A percentile compares a stretch with the other conserved stretches of the same genome.
Conservation (phyloP, 92 coral and sea anemone genomes). For the Actinostola sp. region DNA sequence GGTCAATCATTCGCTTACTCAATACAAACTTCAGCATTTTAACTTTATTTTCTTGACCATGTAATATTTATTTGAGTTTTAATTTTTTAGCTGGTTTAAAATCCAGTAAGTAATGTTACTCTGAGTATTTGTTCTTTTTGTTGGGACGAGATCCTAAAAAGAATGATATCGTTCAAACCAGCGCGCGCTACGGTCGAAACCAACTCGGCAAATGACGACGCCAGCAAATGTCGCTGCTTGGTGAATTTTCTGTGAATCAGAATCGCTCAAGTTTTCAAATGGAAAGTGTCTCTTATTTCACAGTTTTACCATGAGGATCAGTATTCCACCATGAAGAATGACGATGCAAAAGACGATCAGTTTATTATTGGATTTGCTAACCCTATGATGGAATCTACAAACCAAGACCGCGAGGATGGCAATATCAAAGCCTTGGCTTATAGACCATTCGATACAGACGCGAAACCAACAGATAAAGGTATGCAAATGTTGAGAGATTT, state of each 20-base stretch:
- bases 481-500: neutral
- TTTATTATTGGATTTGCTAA: slow-evolving; percentile 74
- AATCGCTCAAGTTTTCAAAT: neutral
- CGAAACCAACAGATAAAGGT: slow-evolving; percentile 42
- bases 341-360: slow-evolving; percentile 46
- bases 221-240: no score
- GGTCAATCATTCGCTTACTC: no score
- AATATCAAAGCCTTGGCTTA: slow-evolving; percentile 65
- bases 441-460: slow-evolving; percentile 61
- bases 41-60: no score
- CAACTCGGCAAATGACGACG: no score
- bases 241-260: neutral
- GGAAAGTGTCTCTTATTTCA: neutral
- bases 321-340: slow-evolving; percentile 75
- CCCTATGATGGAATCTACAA: slow-evolving; percentile 52
- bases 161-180: no score
- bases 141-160: no score
- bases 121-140: no score
- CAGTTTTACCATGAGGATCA: slow-evolving; percentile 57
- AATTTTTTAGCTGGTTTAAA: no score
- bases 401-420: slow-evolving; percentile 39
- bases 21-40: no score
- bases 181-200: neutral
- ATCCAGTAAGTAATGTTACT: no score
- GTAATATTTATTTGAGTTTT: no score